phyloP scores from a whole-genome alignment of 2,797 vertebrate species.

The Amblyraja radiata region DNA sequence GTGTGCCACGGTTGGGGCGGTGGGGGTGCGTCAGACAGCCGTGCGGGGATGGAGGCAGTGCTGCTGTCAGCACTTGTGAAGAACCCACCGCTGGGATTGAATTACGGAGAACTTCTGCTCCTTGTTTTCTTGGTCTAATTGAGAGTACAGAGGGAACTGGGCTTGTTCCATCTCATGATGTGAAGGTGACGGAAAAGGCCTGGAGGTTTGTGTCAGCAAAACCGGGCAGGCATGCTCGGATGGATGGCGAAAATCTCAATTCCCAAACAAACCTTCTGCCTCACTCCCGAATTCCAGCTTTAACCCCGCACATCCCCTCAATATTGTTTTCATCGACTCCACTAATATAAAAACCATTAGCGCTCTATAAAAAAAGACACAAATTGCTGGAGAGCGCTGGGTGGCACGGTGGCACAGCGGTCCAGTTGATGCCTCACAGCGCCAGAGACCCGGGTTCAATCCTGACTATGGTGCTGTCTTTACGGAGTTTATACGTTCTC shows the following conservation, averaged over 20 bases:
- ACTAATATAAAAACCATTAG: too few relatives aligned
- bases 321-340: too few relatives aligned
- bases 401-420: too few relatives aligned
- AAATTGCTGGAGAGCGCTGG: too few relatives aligned
- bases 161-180: conserved; percentile 98
- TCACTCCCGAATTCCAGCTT: conserved; percentile 69
- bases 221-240: conserved; percentile 78
- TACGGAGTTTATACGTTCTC: too few relatives aligned
- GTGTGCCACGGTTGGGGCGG: too few relatives aligned
- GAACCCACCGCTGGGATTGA: conserved; percentile 91
- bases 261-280: conserved; percentile 89
- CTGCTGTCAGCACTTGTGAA: conserved; percentile 94
- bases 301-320: too few relatives aligned
- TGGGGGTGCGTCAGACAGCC: conserved; percentile 73
- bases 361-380: too few relatives aligned
- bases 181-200: conserved; percentile 98
- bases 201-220: conserved; percentile 95
- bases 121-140: conserved; percentile 93
- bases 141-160: conserved; percentile 96
- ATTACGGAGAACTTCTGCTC: conserved; percentile 97
- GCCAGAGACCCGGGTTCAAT: too few relatives aligned
- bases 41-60: conserved; percentile 71
- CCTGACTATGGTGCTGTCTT: too few relatives aligned
- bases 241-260: conserved; percentile 93
- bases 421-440: too few relatives aligned